Base-by-base conservation (phyloP, 2,888 invertebrate genomes). In the Leucophenga montana region DNA sequence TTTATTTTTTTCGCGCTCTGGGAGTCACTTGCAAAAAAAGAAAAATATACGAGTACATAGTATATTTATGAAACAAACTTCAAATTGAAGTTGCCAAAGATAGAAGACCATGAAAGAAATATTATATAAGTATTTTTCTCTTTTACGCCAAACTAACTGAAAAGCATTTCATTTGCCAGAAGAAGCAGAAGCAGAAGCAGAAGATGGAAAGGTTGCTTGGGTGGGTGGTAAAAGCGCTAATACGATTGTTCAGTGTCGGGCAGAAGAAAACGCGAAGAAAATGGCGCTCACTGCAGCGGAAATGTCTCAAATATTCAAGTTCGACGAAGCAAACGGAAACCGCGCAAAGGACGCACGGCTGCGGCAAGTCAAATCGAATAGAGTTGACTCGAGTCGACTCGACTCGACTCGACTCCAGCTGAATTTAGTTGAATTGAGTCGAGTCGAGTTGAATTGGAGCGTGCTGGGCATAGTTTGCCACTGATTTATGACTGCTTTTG, bases 381-480 rank as follows among this genome's bases (percentile, higher is more conserved):
- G 39, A 39, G 11, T 39, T 11, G 39, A 39, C 4, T 39, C 11
- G 9, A 39, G 39, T 39, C 11, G 9, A 39, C 4, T 39, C 11
- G 39, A 39, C 4, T 39, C 11, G 9, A 39, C 4, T 39, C 11
- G 9, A 39, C 4, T 39, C 11, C 4, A 39, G 39, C 11, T 39
- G 39, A 13, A 20, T 39, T 39, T 8, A 39, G 39, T 39, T 39
- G 9, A 39, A 8, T 39, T 39, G 39, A 33, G 33, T 33, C 8
- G 33, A 3, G 33, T 33, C 8, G 33, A 39, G 39, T 39, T 39
- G 39, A 39, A 8, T 39, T 39, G 39, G 22, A 20, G 62, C 62
- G 46, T 64, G 48, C 62, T 64, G 62, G 62, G 62, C 62, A 64
- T 64, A 64, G 62, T 64, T 64, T 64, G 48, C 46, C 62, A 64